Evolutionary conservation across 2,113 vertebrate genomes (phyloP), one percentile per base, ranked within the genome.

Genomic region (Aythya baeri): DNA sequence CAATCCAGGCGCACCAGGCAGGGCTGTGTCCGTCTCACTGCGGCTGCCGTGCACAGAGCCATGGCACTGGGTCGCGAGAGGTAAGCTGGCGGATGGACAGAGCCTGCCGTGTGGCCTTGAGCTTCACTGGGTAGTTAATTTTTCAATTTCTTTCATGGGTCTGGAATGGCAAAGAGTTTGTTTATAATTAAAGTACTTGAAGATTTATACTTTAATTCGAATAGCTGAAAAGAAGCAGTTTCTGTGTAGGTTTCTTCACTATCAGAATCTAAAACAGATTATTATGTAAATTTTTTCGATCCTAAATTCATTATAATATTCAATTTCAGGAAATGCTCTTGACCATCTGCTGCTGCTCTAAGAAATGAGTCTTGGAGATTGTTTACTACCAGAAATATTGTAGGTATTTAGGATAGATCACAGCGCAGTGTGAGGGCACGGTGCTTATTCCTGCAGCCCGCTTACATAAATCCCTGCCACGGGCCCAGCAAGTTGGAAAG

Each of bases 291-390:
- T 91, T 92, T 75, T 91, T 92, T 88, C 6, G 6, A 85, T 92
- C 89, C 92, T 49, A 80, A 94, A 97, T 96, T 86, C 57, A 92
- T 96, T 96, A 96, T 93, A 95, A 83, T 94, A 95, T 96, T 95
- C 95, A 94, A 96, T 98, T 97, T 98, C 94, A 73, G 89, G 93
- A 88, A 87, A 91, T 79, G 63, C 94, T 94, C 96, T 98, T 97
- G 94, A 95, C 96, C 97, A 97, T 95, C 97, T 97, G 96, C 75
- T 91, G 54, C 86, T 90, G 77, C 92, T 94, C 70, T 38, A 84
- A 94, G 87, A 96, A 96, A 95, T 59, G 91, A 95, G 65, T 76
- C 85, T n/a, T 74, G 91, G 88, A 95, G 92, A 5, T 94, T 95
- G 96, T 94, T 97, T 97, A 88, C 95, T 22, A 34, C 79, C 86